Evolutionary conservation across 2,113 vertebrate species (phyloP), one percentile per base, ranked within the genome.

Genomic region (Salminus brasiliensis): DNA sequence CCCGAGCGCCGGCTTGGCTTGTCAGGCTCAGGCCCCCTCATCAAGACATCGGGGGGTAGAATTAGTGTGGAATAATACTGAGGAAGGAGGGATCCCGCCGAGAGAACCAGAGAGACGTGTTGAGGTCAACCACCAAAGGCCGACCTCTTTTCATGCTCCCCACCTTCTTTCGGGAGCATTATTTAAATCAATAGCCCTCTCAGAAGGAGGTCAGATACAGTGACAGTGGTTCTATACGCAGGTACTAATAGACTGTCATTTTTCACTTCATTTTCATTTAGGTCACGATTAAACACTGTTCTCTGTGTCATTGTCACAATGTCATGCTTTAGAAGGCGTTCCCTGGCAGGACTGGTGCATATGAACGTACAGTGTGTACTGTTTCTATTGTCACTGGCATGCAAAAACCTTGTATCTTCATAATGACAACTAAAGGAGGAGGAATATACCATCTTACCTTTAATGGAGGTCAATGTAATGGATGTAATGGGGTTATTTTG

Each of bases 101-200:
- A 32, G 41, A 47, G 57, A 63, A 32, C 63, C 39, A 25, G 29
- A 65, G 39, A 63, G 27, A 52, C 43, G 45, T 6, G 25, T 16
- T 77, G 77, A 36, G 43, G 63, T 45, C 63, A 73, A 49, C 49
- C 3, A 15, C 34, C 43, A 30, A 25, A n/a, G 43, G 63, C 57
- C 16, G 45, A 83, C 55, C 27, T 7, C 36, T 60, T 78, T 73
- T 57, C 32, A 47, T 16, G n/a, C n/a, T n/a, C n/a, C n/a, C n/a
- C n/a, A 45, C 30, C 63, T 29, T 76, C 30, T 43, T 12, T 16
- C 23, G 34, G 39, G 66, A 57, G 41, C 52, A 70, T 74, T 74
- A 69, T 41, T 74, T 39, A 21, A 73, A 72, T 63, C 70, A 69
- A 39, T 67, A 74, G 63, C 74, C 71, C 30, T 74, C 57, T 36